Percentiles rank a stretch among this genome's conserved stretches.
These are phyloP conservation scores for Bombus turneri DNA, from an alignment of 1,140 invertebrate species.

Conservation along the genomic window DNA sequence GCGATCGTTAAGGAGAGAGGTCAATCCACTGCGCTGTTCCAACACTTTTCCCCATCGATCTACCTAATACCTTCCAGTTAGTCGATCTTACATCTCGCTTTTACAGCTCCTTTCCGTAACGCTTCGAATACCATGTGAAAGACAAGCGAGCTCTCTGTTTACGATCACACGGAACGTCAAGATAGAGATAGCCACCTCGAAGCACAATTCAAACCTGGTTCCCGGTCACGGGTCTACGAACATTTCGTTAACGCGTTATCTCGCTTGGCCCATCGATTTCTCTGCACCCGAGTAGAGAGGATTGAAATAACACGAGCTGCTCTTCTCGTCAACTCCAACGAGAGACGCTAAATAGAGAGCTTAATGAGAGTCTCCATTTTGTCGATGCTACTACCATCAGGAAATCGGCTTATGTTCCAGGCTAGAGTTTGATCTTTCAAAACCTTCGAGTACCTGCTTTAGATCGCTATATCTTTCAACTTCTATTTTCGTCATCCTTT, in stretches of 20 bases:
- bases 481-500: too few relatives aligned
- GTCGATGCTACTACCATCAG: neutral
- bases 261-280: conserved; percentile 40
- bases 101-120: conserved; percentile 44
- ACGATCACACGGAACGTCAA: conserved; percentile 39
- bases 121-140: conserved; percentile 43
- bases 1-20: neutral
- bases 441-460: neutral
- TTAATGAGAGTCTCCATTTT: conserved; percentile 19
- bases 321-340: neutral
- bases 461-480: neutral
- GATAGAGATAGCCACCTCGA: conserved; percentile 47
- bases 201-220: conserved; percentile 11
- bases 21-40: neutral
- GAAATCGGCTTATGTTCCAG: neutral
- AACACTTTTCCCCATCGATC: conserved; percentile 64
- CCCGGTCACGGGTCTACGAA: conserved; percentile 24
- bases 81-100: conserved; percentile 41
- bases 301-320: conserved; percentile 9
- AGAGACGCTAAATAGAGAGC: neutral
- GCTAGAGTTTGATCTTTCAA: neutral
- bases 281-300: neutral
- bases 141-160: conserved; percentile 49
- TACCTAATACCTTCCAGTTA: conserved; percentile 53
- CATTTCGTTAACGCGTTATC: conserved; percentile 53